Base-by-base conservation (phyloP, 2,888 invertebrate species). In the Eupsilia transversa region DNA sequence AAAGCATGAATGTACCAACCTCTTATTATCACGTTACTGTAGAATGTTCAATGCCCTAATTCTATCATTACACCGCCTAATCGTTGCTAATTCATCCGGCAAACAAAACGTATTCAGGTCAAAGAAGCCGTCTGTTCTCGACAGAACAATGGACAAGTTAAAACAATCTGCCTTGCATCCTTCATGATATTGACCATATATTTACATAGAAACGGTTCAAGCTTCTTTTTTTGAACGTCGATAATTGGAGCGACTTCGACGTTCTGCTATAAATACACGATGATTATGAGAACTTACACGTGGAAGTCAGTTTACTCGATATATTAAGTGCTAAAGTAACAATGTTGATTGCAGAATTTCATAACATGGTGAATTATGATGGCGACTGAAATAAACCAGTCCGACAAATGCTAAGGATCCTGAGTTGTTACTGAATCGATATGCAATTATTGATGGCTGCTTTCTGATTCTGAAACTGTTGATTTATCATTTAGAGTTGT, bases 151-250 rank as follows among this genome's bases (percentile, higher is more conserved):
- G 87, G 92, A 92, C 91, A 89, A 83, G 91, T 89, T 91, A 91
- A 94, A 93, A 94, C 92, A 94, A 94, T 94, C 93, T 90, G 80
- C 80, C 69, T 86, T 82, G 82, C 78, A 78, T 79, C 82, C 89
- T 92, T 94, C 93, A 93, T 93, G 92, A 91, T 90, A 90, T 90
- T 91, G 87, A 89, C 88, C 89, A 89, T 89, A 83, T 88, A 82
- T 82, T 86, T 83, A 85, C 76, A 72, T 69, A 35, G 10, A 1
- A 74, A 66, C 46, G 30, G 52, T 41, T 63, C 52, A 60, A 77
- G 63, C 69, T 77, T 80, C 70, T 77, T 80, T 82, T 76, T 76
- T 80, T 49, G 60, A 57, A 71, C 70, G 73, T 64, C 54, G 77
- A 75, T 82, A 78, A 77, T 61, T 77, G 56, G 61, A 65, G 66